Conservation (phyloP, 2,888 invertebrate genomes). For the Zaprionus bogoriensis region DNA sequence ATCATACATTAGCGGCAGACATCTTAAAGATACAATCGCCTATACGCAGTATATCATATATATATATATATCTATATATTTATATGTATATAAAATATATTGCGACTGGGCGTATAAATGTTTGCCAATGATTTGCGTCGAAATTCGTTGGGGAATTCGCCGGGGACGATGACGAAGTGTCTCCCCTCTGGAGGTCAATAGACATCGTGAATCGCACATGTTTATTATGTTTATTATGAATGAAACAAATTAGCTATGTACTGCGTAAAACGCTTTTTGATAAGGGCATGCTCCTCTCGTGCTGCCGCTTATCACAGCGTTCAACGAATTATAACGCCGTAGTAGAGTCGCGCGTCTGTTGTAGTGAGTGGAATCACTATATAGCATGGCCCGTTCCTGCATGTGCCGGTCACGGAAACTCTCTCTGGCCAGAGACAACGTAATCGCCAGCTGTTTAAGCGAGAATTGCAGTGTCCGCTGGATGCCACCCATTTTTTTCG, state of each 20-base stretch:
- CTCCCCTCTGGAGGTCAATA: constrained; percentile 28
- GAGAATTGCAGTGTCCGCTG: constrained; percentile 12
- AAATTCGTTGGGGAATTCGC: constrained; percentile 40
- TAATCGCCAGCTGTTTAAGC: constrained; percentile 9
- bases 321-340: constrained; percentile 29
- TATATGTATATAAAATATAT: background rate
- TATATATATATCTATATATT: background rate
- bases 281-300: background rate
- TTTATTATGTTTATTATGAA: constrained; percentile 11
- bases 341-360: constrained; percentile 13
- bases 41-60: background rate
- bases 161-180: constrained; percentile 16
- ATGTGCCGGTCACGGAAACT: constrained; percentile 38
- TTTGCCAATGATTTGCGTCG: constrained; percentile 14
- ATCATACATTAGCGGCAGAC: background rate
- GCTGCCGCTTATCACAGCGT: background rate
- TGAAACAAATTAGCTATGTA: constrained; percentile 22
- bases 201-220: background rate
- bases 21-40: background rate
- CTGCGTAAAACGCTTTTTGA: constrained; percentile 30
- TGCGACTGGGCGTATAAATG: constrained; percentile 23
- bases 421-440: too few relatives aligned
- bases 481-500: constrained; percentile 26
- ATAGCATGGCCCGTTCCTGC: constrained; percentile 25
- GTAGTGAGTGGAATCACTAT: background rate